Conservation (phyloP, 2,797 vertebrate genomes). For the Sebastes oblongus region DNA sequence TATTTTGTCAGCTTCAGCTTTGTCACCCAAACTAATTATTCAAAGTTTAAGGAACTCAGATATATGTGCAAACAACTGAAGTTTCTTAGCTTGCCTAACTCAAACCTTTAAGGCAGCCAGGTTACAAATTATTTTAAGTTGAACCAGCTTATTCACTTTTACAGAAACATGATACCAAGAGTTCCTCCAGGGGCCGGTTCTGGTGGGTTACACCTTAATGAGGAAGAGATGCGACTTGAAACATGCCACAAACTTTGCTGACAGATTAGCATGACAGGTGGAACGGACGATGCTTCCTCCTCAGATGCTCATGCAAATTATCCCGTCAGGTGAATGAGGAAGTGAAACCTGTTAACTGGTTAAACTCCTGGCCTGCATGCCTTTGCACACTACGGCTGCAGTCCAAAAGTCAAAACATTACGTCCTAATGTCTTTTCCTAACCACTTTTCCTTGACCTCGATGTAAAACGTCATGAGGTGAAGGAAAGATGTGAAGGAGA, state of each 20-base stretch:
- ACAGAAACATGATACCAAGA: background rate
- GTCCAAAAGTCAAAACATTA: too few relatives aligned
- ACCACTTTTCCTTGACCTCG: too few relatives aligned
- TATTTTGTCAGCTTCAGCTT: background rate
- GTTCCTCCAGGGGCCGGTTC: background rate
- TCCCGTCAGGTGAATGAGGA: constrained; percentile 58
- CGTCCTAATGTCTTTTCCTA: too few relatives aligned
- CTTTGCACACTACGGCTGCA: constrained; percentile 9
- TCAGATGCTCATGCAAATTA: constrained; percentile 65
- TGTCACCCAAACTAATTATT: background rate
- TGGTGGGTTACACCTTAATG: constrained; percentile 3
- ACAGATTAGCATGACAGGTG: constrained; percentile 31
- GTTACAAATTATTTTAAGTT: too few relatives aligned
- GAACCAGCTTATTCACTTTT: too few relatives aligned
- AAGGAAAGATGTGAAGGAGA: too few relatives aligned
- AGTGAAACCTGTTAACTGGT: constrained; percentile 51
- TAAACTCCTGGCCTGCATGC: constrained; percentile 25
- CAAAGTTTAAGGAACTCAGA: background rate
- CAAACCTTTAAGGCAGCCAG: too few relatives aligned
- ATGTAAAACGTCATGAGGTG: too few relatives aligned
- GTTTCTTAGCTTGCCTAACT: background rate
- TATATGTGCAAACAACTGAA: background rate
- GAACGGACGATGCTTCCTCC: constrained; percentile 38
- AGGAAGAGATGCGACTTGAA: constrained; percentile 28
- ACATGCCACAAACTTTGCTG: background rate